Conservation (phyloP, 1,140 invertebrate species). For the Helicoverpa zea region DNA sequence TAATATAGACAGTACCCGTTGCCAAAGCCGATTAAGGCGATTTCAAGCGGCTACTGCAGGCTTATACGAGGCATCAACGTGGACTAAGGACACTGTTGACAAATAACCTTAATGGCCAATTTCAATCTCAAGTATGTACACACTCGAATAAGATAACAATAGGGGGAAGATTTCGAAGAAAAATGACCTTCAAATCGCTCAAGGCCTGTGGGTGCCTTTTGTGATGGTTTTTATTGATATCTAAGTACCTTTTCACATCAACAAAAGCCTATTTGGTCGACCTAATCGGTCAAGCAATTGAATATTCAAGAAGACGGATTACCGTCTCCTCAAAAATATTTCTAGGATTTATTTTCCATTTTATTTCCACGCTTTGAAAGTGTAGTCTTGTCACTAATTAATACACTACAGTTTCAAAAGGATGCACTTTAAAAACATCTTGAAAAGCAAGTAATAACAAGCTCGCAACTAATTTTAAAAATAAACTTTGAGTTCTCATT, state of each 20-base stretch:
- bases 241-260: background rate
- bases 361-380: too few relatives aligned
- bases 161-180: background rate
- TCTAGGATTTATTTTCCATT: too few relatives aligned
- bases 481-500: too few relatives aligned
- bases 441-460: too few relatives aligned
- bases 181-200: background rate
- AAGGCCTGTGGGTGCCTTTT: background rate
- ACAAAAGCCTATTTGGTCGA: too few relatives aligned
- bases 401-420: too few relatives aligned
- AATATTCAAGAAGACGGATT: too few relatives aligned
- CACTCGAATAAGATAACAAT: slow-evolving; percentile 14
- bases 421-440: too few relatives aligned
- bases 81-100: slow-evolving; percentile 36
- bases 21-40: slow-evolving; percentile 64
- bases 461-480: too few relatives aligned
- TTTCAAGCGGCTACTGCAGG: slow-evolving; percentile 57
- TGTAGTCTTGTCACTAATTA: too few relatives aligned
- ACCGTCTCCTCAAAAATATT: too few relatives aligned
- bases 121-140: slow-evolving; percentile 1
- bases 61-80: slow-evolving; percentile 56
- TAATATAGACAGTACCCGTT: slow-evolving; percentile 44
- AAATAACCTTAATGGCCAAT: slow-evolving; percentile 36
- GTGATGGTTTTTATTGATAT: background rate
- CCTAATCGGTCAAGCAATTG: too few relatives aligned